Evolutionary conservation across 2,888 invertebrate genomes (phyloP).

Genomic region (Melieria omissa): DNA sequence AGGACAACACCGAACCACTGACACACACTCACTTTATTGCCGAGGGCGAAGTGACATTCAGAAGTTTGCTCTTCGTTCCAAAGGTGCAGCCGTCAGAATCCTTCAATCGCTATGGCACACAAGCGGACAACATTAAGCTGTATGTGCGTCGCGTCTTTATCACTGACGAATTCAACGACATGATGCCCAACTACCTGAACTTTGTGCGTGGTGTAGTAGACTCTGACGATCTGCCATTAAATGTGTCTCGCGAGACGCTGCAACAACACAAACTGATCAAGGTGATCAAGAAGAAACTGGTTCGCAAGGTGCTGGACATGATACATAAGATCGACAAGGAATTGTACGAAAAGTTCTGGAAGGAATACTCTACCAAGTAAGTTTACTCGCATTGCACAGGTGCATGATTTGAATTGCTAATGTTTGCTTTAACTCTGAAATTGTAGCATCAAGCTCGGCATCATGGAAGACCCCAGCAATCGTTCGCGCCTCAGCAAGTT

Average conservation of each 20-base stretch:
- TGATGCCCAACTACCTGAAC: slow-evolving; percentile 97
- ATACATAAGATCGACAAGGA: slow-evolving; percentile 94
- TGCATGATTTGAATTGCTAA: background rate
- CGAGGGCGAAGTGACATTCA: slow-evolving; percentile 99
- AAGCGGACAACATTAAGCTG: slow-evolving; percentile 93
- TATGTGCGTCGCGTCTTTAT: slow-evolving; percentile 99
- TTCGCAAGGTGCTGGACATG: slow-evolving; percentile 97
- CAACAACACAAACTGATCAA: slow-evolving; percentile 99
- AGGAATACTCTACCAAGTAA: slow-evolving; percentile 97
- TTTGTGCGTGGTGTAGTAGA: slow-evolving; percentile 98
- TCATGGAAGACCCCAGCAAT: slow-evolving; percentile 98
- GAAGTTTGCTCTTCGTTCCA: slow-evolving; percentile 94
- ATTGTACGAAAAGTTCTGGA: slow-evolving; percentile 95
- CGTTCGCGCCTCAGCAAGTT: slow-evolving; percentile 95
- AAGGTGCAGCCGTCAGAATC: slow-evolving; percentile 90
- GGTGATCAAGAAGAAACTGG: slow-evolving; percentile 98
- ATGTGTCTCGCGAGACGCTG: slow-evolving; percentile 96
- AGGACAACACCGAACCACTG: slow-evolving; percentile 85
- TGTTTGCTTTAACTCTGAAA: background rate
- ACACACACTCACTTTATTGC: slow-evolving; percentile 93
- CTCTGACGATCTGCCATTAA: slow-evolving; percentile 97
- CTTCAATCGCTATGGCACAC: slow-evolving; percentile 96
- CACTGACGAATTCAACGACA: slow-evolving; percentile 99
- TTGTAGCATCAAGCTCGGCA: slow-evolving; percentile 87
- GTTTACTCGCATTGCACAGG: slow-evolving; percentile 51